These are phyloP conservation scores for Diplodus sargus DNA, from an alignment of 2,797 vertebrate genomes.

Conservation along the genomic window DNA sequence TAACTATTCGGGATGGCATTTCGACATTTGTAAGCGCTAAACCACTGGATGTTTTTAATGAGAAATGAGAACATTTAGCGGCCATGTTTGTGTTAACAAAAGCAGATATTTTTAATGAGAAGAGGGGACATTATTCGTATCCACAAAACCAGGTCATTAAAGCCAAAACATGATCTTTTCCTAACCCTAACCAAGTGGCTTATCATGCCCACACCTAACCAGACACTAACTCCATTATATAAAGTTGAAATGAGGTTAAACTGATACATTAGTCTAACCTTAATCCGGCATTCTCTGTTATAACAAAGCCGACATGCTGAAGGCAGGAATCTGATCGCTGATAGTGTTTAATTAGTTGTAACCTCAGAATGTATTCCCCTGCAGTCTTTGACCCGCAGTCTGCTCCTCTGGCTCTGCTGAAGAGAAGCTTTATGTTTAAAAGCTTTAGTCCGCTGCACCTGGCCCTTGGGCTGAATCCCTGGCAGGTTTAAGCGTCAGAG, in stretches of 20 bases:
- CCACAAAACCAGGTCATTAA: no score
- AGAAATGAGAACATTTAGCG: no score
- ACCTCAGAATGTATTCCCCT: constrained; percentile 46
- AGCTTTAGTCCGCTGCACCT: constrained; percentile 63
- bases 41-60: no score
- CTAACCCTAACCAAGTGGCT: no score
- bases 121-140: no score
- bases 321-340: constrained; percentile 39
- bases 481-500: constrained; percentile 65
- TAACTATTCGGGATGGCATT: no score
- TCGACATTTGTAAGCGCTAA: no score
- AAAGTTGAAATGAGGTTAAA: constrained; percentile 1
- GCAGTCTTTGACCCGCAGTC: constrained; percentile 58
- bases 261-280: constrained; percentile 25
- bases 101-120: no score
- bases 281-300: constrained; percentile 33
- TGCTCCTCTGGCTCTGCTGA: constrained; percentile 49
- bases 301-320: constrained; percentile 25
- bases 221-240: no score
- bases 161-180: no score
- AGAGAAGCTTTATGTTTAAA: constrained; percentile 66
- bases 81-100: no score
- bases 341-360: constrained; percentile 64
- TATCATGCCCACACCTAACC: no score
- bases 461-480: constrained; percentile 56